These are phyloP conservation scores for Zygaena filipendulae DNA, from an alignment of 2,888 invertebrate species.

Conservation along the genomic window DNA sequence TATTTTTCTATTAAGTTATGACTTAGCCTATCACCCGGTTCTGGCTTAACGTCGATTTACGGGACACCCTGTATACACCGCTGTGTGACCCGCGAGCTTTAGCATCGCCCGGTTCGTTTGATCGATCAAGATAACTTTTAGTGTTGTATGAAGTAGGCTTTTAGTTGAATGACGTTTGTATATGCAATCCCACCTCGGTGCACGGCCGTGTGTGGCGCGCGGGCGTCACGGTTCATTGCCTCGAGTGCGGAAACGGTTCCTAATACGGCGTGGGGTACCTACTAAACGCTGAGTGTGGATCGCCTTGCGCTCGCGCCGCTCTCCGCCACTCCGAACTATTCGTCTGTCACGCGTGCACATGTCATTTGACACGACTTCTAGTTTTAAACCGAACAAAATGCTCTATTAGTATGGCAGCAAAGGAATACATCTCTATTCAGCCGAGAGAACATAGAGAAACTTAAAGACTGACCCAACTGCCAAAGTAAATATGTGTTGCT, in stretches of 20 bases:
- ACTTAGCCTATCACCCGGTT: no score
- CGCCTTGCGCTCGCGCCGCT: constrained; percentile 54
- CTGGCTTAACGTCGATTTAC: no score
- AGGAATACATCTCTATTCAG: not conserved
- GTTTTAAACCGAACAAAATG: constrained; percentile 17
- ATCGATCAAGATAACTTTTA: no score
- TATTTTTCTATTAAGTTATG: no score
- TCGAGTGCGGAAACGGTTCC: constrained; percentile 59
- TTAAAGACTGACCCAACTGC: constrained; percentile 25
- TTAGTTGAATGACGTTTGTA: no score
- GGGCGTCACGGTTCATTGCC: constrained; percentile 64
- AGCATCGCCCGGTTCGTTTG: no score
- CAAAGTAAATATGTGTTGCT: constrained; percentile 57
- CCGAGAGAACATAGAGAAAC: no score
- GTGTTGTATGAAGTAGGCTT: no score
- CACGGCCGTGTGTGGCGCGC: constrained; percentile 26
- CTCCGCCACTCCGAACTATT: constrained; percentile 41
- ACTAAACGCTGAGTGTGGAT: no score
- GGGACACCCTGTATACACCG: no score
- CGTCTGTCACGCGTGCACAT: constrained; percentile 38
- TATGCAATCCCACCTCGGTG: constrained; percentile 24
- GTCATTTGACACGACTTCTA: constrained; percentile 21
- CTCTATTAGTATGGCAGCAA: not conserved
- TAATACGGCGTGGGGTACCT: constrained; percentile 52
- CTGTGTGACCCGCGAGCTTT: no score